Percentiles rank a stretch among this genome's conserved stretches.
phyloP scores from a whole-genome alignment of 2,797 vertebrate species.

The Chelonia mydas region DNA sequence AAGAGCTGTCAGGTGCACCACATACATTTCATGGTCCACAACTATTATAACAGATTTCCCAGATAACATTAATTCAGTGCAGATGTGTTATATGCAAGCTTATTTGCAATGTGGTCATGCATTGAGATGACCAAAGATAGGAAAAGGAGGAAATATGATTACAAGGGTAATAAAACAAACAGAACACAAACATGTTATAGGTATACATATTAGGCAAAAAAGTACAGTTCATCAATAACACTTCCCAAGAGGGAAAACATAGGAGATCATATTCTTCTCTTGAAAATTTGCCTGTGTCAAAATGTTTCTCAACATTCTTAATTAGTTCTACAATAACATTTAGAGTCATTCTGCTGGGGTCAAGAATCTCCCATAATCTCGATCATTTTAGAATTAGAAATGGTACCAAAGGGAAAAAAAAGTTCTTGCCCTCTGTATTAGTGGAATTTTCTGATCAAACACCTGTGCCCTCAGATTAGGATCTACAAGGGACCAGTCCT shows the following conservation, averaged over 20 bases:
- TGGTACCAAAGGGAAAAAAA: background rate
- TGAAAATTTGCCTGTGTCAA: background rate
- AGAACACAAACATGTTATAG: background rate
- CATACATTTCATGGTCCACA: background rate
- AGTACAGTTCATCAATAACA: background rate
- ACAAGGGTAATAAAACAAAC: background rate
- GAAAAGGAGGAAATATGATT: background rate
- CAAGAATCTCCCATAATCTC: background rate
- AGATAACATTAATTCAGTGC: background rate
- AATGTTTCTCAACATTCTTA: background rate
- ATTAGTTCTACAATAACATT: background rate
- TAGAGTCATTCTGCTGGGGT: background rate
- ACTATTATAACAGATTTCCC: background rate
- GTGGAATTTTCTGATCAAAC: background rate
- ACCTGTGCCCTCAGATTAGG: background rate
- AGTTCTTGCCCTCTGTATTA: background rate
- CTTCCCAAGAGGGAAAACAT: background rate
- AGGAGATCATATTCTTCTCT: background rate
- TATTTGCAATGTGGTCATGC: background rate
- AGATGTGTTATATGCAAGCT: background rate
- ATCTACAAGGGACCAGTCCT: background rate
- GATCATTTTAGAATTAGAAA: conserved; percentile 10
- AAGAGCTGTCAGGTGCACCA: background rate
- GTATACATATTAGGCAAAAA: background rate
- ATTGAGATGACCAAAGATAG: background rate